Base-by-base conservation (phyloP, 2,797 vertebrate genomes). In the Epinephelus coioides region DNA sequence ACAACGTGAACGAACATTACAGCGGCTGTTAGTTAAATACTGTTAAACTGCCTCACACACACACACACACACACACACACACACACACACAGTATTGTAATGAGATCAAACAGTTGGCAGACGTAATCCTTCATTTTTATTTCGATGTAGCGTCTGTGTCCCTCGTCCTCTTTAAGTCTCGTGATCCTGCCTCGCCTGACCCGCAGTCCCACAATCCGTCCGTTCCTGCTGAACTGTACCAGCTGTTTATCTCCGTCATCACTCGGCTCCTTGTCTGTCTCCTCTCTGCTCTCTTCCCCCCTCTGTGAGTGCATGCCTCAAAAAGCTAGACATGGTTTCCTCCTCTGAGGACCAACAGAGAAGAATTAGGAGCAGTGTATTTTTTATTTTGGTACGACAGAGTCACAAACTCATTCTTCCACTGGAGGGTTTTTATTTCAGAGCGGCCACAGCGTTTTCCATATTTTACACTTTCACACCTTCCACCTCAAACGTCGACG, bases 101-200 rank as follows among this genome's bases (percentile, higher is more conserved):
- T 8, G 34, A 8, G 34, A 34, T 34, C 34, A 34, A 34, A 34
- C 34, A 34, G 6, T 30, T 30, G 27, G 8, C 34, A 34, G 34
- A 8, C 7, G 7, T 34, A 34, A 34, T 34, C 34, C 34, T 34
- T 34, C 34, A 34, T 34, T 34, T 34, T 34, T 34, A 34, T 34
- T 34, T 34, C 27, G 27, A 30, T 30, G 27, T 34, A 34, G 8
- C 34, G 6, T 8, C 34, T 2, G 43, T 49, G 64, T 81, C 60
- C 62, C 51, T 64, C 43, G 66, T 27, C 49, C 47, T 78, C 55
- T 64, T 72, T 73, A 74, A 86, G 86, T 86, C 78, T 17, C 27
- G 1, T 30, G 27, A 30, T 6, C 27, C 27, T 30, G 34, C 34
- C 34, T 34, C 34, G 0, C 34, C 34, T 0, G 34, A 34, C 34